Evolutionary conservation across 2,797 vertebrate genomes (phyloP).

Genomic region (Scomberomorus guttatus): DNA sequence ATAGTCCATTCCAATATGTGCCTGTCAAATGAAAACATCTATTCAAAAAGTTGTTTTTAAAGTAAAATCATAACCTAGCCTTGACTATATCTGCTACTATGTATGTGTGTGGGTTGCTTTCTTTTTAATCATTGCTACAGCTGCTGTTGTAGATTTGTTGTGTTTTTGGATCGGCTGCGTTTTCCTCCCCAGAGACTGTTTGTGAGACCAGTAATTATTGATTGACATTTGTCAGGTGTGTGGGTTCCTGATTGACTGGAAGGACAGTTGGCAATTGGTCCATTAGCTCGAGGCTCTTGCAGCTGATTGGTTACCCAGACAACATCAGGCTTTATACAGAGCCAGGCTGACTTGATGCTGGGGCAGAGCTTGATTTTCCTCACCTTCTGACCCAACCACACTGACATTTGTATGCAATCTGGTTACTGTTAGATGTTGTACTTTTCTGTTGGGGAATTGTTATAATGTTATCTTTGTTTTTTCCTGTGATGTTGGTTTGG

Average conservation of each 20-base stretch:
- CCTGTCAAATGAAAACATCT: not conserved
- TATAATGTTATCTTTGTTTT: slow-evolving; percentile 20
- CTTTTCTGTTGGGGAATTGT: not conserved
- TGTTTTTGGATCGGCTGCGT: not conserved
- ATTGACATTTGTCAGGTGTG: slow-evolving; percentile 41
- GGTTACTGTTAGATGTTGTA: slow-evolving; percentile 30
- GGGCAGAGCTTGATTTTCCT: slow-evolving; percentile 2
- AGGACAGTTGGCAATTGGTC: slow-evolving; percentile 37
- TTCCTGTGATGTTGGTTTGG: not conserved
- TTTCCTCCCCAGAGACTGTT: slow-evolving; percentile 17
- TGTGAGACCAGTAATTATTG: slow-evolving; percentile 39
- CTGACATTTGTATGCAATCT: slow-evolving; percentile 24
- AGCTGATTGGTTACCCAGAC: slow-evolving; percentile 42
- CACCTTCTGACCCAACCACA: slow-evolving; percentile 29
- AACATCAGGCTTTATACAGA: slow-evolving; percentile 7
- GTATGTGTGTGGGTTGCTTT: not conserved
- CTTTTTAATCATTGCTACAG: slow-evolving; percentile 1
- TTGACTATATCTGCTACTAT: not conserved
- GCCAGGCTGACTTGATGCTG: slow-evolving; percentile 14
- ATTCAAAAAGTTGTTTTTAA: not conserved
- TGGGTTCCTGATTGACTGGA: slow-evolving; percentile 31
- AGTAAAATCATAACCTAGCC: not conserved
- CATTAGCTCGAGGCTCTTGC: slow-evolving; percentile 41
- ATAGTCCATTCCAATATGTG: too few species aligned
- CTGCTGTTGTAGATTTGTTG: not conserved